Conservation (phyloP, 2,113 vertebrate species). For the Trematomus loennbergii region DNA sequence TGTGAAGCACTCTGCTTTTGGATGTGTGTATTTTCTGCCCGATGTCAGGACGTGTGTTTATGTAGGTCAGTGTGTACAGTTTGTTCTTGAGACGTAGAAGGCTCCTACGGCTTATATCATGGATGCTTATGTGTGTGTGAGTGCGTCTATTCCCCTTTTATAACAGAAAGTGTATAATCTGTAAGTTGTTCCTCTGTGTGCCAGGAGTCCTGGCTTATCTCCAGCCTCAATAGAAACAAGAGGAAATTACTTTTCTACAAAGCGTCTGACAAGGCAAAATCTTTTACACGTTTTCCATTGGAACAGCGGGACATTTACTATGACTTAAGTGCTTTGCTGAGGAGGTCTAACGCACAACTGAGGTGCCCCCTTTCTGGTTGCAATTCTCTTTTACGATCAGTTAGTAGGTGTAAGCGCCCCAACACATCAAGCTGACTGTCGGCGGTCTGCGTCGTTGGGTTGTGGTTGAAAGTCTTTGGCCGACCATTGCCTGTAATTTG, state of each 20-base stretch:
- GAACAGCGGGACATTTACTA: slow-evolving; percentile 55
- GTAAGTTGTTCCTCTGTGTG: slow-evolving; percentile 47
- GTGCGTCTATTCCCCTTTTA: slow-evolving; percentile 22
- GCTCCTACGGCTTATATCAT: not conserved
- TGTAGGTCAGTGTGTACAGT: slow-evolving; percentile 8
- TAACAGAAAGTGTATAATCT: slow-evolving; percentile 42
- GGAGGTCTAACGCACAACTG: slow-evolving; percentile 32
- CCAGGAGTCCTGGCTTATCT: slow-evolving; percentile 59
- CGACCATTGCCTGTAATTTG: not conserved
- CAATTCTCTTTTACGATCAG: slow-evolving; percentile 60
- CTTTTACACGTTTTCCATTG: slow-evolving; percentile 58
- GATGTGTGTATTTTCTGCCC: too few relatives aligned
- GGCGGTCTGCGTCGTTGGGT: not conserved
- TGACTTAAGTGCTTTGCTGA: slow-evolving; percentile 55
- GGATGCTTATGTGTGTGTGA: not conserved
- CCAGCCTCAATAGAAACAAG: slow-evolving; percentile 64
- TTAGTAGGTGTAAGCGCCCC: slow-evolving; percentile 12
- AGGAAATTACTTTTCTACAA: slow-evolving; percentile 73
- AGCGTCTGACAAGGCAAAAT: slow-evolving; percentile 69
- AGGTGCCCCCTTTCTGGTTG: slow-evolving; percentile 37
- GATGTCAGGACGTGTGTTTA: slow-evolving; percentile 9
- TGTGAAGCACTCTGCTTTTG: too few relatives aligned
- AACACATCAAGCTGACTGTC: slow-evolving; percentile 15
- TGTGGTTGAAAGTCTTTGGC: not conserved
- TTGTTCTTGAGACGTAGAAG: not conserved